Evolutionary conservation across 2,797 vertebrate genomes (phyloP).

Genomic region (Notolabrus celidotus): DNA sequence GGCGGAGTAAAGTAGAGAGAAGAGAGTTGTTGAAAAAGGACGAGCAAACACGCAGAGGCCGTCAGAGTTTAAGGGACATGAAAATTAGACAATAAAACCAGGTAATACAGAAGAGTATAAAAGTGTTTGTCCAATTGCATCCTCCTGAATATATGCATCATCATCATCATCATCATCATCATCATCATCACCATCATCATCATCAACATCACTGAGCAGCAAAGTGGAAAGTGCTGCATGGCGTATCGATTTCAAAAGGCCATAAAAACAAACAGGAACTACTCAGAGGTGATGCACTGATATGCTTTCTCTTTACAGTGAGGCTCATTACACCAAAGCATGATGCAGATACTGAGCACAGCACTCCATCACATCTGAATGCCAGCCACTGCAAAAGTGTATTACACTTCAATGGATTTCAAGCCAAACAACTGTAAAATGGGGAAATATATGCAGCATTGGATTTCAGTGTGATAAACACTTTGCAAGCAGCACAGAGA

Average conservation of each 20-base stretch:
- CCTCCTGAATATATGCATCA: conserved; percentile 55
- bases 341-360: conserved; percentile 37
- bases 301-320: conserved; percentile 45
- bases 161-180: conserved; percentile 66
- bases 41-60: conserved; percentile 24
- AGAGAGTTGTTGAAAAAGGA: conserved; percentile 42
- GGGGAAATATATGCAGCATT: not conserved
- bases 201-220: conserved; percentile 55
- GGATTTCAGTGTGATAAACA: conserved; percentile 13
- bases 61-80: conserved; percentile 59
- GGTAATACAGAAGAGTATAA: conserved; percentile 46
- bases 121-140: conserved; percentile 56
- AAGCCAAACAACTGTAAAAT: conserved; percentile 43
- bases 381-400: conserved; percentile 16
- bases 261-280: conserved; percentile 71
- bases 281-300: conserved; percentile 54
- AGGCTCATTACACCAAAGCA: conserved; percentile 57
- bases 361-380: conserved; percentile 45
- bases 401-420: conserved; percentile 22
- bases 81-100: conserved; percentile 74
- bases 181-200: conserved; percentile 55
- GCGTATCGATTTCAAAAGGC: conserved; percentile 56
- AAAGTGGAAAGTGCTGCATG: conserved; percentile 54
- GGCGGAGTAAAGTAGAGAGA: conserved; percentile 48
- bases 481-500: conserved; percentile 8